Percentiles rank a stretch among this genome's conserved stretches.
These are phyloP conservation scores for Cosmorhoe ocellata DNA, from an alignment of 2,888 invertebrate genomes.

Conservation along the genomic window DNA sequence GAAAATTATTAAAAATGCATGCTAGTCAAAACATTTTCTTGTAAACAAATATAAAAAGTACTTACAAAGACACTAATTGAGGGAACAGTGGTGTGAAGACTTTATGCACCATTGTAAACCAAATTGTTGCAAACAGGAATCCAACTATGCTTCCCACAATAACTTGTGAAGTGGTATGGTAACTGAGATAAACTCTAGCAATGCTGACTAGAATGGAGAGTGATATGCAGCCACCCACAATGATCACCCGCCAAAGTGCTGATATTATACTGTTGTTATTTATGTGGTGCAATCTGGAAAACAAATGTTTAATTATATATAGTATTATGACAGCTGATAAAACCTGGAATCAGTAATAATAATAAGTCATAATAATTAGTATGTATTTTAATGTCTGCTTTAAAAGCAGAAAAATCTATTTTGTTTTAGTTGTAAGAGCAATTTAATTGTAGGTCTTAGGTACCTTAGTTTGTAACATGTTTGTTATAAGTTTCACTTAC, in stretches of 20 bases:
- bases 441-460: no score
- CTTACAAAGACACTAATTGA: conserved; percentile 92
- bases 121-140: conserved; percentile 86
- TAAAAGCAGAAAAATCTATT: no score
- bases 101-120: conserved; percentile 91
- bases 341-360: no score
- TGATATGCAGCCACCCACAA: conserved; percentile 83
- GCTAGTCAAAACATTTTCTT: no score
- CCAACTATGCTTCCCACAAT: conserved; percentile 90
- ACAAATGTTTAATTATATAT: neutral
- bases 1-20: no score
- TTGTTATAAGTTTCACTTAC: conserved; percentile 69
- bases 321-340: no score
- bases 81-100: conserved; percentile 93
- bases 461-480: no score
- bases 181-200: conserved; percentile 92
- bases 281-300: conserved; percentile 89
- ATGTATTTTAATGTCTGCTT: no score
- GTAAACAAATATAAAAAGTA: no score
- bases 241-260: conserved; percentile 86
- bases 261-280: conserved; percentile 90
- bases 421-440: no score
- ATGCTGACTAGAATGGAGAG: conserved; percentile 84
- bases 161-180: conserved; percentile 92
- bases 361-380: no score